Evolutionary conservation across 2,797 vertebrate genomes (phyloP).

Genomic region (Kryptolebias ocellatus): DNA sequence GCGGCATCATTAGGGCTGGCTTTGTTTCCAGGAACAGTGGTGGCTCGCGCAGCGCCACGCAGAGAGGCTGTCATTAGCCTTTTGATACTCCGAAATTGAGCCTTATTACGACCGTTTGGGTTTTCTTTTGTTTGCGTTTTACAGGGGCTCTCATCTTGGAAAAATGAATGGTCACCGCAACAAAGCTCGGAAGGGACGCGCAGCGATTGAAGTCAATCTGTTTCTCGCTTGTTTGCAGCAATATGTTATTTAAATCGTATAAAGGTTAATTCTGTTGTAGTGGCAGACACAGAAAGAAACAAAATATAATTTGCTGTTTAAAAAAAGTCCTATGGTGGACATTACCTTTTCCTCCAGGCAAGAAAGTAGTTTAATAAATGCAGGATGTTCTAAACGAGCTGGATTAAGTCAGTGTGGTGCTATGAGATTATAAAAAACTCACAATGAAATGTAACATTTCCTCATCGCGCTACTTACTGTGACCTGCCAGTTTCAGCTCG

Average conservation of each 20-base stretch:
- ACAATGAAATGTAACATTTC: not conserved
- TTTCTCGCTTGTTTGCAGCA: conserved; percentile 1
- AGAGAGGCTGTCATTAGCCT: conserved; percentile 57
- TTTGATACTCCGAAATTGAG: conserved; percentile 43
- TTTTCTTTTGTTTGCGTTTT: conserved; percentile 50
- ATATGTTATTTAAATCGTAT: not conserved
- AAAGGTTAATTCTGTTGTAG: not conserved
- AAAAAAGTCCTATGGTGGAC: not conserved
- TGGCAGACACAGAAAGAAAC: not conserved
- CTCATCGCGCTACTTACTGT: not conserved
- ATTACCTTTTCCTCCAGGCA: conserved; percentile 23
- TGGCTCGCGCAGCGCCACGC: conserved; percentile 41
- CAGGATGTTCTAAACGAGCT: conserved; percentile 8
- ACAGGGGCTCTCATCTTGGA: conserved; percentile 15
- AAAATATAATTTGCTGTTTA: not conserved
- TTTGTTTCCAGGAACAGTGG: conserved; percentile 54
- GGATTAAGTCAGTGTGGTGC: not conserved
- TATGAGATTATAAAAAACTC: not conserved
- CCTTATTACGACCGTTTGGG: conserved; percentile 45
- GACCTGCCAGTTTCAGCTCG: conserved; percentile 18
- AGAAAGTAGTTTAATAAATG: conserved; percentile 22
- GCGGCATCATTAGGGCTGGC: conserved; percentile 60
- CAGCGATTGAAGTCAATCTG: conserved; percentile 8
- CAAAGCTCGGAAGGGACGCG: conserved; percentile 30
- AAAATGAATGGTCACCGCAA: conserved; percentile 45